Conservation (phyloP, 2,797 vertebrate species). For the Ceyx erithaca region DNA sequence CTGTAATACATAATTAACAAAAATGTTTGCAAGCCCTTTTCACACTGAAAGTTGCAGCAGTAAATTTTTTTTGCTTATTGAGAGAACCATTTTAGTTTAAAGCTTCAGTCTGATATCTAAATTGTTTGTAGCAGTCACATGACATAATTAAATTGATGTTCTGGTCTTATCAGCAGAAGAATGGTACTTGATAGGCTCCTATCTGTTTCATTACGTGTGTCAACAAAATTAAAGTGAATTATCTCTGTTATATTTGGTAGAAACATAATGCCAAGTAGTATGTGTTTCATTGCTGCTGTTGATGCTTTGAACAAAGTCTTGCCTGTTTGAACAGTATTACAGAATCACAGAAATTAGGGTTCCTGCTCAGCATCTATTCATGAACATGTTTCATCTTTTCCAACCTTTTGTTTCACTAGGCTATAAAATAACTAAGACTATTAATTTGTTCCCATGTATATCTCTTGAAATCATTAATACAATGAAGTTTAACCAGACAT, state of each 20-base stretch:
- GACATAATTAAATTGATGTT: slow-evolving; percentile 63
- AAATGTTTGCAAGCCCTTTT: slow-evolving; percentile 93
- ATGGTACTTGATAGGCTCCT: not conserved
- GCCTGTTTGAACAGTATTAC: not conserved
- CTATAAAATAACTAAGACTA: slow-evolving; percentile 26
- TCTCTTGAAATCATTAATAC: slow-evolving; percentile 63
- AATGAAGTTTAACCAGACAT: slow-evolving; percentile 19
- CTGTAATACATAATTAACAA: slow-evolving; percentile 99
- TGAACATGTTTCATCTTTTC: not conserved
- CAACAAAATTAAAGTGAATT: slow-evolving; percentile 23
- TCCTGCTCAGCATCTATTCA: not conserved
- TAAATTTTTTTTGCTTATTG: slow-evolving; percentile 74
- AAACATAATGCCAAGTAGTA: not conserved
- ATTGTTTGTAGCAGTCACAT: slow-evolving; percentile 64
- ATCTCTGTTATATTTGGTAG: slow-evolving; percentile 31
- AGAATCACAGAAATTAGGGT: too few relatives aligned
- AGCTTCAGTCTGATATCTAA: slow-evolving; percentile 66
- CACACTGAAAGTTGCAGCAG: slow-evolving; percentile 86
- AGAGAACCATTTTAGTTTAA: slow-evolving; percentile 72
- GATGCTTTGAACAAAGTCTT: not conserved
- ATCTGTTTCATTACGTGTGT: slow-evolving; percentile 23
- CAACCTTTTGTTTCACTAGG: not conserved
- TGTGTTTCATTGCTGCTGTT: not conserved
- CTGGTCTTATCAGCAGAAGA: slow-evolving; percentile 11
- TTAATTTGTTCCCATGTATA: slow-evolving; percentile 45